Base-by-base conservation (phyloP, 2,797 vertebrate genomes). In the Syngnathus rostellatus region DNA sequence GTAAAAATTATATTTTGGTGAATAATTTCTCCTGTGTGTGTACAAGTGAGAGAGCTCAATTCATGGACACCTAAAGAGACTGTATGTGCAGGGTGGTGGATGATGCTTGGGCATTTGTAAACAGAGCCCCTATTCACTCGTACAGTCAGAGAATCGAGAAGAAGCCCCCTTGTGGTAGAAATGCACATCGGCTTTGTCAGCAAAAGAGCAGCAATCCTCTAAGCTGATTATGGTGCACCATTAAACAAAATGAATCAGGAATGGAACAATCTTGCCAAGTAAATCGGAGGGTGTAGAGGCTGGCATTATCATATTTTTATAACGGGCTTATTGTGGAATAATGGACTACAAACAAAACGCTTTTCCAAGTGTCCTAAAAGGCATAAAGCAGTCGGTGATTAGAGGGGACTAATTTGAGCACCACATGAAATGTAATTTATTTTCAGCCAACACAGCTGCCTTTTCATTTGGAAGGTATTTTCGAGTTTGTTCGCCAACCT, bases 161-260 rank as follows among this genome's bases (percentile, higher is more conserved):
- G 73, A 66, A 31, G 72, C 83, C 88, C 82, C 78, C 85, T 83
- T 80, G 84, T 89, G 87, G 84, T 76, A 84, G 71, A 77, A 81
- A 87, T 86, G 73, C n/a, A 21, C 12, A 39, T 14, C 11, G 50
- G 60, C 71, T 63, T 17, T 61, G 66, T 71, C 62, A 69, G 76
- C 12, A 72, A 79, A 77, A 74, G 71, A 79, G 66, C 72, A 77
- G 62, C 73, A 81, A 69, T 68, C 77, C 72, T 70, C 69, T 86
- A 81, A 87, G 78, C 77, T 66, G 84, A 85, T 85, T 87, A 86
- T 66, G 75, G 75, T 72, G 79, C 75, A 77, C 78, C 79, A 84
- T 83, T 83, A 81, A 84, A 83, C 73, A 69, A 75, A 81, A 76
- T 74, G 69, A 85, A 83, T 79, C 59, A 71, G 75, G 75, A 84